Evolutionary conservation across 2,888 invertebrate species (phyloP), one percentile per base, ranked within the genome.

Genomic region (Philopedon plagiatum): DNA sequence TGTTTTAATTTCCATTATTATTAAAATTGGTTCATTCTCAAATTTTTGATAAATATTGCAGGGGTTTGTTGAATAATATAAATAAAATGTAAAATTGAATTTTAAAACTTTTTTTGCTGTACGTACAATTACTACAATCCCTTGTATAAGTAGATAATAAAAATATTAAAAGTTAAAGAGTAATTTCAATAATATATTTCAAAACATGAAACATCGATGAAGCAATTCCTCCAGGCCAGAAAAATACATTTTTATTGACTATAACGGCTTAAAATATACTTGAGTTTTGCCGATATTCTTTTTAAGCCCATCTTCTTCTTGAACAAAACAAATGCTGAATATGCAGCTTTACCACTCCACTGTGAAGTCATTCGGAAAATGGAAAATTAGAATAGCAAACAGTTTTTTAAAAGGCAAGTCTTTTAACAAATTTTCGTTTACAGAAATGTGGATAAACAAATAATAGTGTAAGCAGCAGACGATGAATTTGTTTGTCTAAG

Each of bases 271-370:
- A 70, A 74, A 76, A 75, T 68, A 67, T 65, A 75, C 78, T 77
- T 74, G 75, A 77, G 68, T 67, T 71, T 72, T 60, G 74, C 68
- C 76, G 77, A 77, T 76, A 76, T 76, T 75, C 76, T 75, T 78
- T 77, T 69, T 32, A 67, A 67, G 32, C 44, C 67, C 57, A 39
- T 70, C 58, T 63, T 73, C 61, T 58, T 68, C 57, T 65, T 60
- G 76, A 76, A 81, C 80, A 82, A 82, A 80, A 80, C 80, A 81
- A 80, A 70, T 71, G 82, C 82, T 61, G 75, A 76, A 73, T 81
- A 80, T 78, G 80, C 82, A 76, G 65, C 78, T 78, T 78, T 75
- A 61, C 61, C 77, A 73, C 78, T 80, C 75, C 76, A 78, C 76
- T 76, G 77, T 78, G 71, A 78, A 79, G 70, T 78, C 78, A 71